A percentile compares a stretch with the other conserved stretches of the same genome.
These are phyloP conservation scores for Cosmorhoe ocellata DNA, from an alignment of 2,888 invertebrate species.

Conservation along the genomic window DNA sequence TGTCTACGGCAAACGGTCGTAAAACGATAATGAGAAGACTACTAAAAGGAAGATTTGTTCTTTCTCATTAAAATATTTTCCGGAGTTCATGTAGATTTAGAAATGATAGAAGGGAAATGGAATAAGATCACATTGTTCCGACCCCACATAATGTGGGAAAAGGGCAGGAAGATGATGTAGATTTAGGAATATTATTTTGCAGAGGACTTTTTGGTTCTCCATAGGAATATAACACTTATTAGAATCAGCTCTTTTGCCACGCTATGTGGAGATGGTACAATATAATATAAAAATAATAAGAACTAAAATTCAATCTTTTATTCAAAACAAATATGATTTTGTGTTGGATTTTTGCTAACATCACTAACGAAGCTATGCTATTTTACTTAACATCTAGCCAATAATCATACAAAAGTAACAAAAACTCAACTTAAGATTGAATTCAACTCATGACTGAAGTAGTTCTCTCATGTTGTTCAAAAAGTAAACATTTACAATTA, in stretches of 20 bases:
- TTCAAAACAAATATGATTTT: conserved; percentile 45
- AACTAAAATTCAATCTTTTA: conserved; percentile 37
- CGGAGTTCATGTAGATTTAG: no score
- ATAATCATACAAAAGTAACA: conserved; percentile 46
- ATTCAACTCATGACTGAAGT: conserved; percentile 8
- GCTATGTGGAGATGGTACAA: no score
- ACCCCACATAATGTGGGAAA: no score
- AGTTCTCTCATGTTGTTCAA: conserved; percentile 15
- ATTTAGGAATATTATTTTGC: no score
- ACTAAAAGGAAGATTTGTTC: conserved; percentile 87
- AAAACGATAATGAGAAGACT: conserved; percentile 88
- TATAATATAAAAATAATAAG: not conserved
- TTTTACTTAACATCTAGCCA: conserved; percentile 51
- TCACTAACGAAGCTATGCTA: conserved; percentile 44
- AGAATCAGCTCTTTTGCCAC: no score
- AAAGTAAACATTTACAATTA: conserved; percentile 15
- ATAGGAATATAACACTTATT: no score
- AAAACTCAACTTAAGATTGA: conserved; percentile 33
- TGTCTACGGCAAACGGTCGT: conserved; percentile 87
- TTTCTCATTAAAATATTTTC: conserved; percentile 81
- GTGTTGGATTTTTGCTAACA: conserved; percentile 33
- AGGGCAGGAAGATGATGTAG: no score
- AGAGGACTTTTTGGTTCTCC: no score
- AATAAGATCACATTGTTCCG: no score
- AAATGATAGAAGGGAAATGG: no score